Percentiles rank a stretch among this genome's conserved stretches.
phyloP scores from a whole-genome alignment of 2,888 invertebrate genomes.

The Noctua pronuba region DNA sequence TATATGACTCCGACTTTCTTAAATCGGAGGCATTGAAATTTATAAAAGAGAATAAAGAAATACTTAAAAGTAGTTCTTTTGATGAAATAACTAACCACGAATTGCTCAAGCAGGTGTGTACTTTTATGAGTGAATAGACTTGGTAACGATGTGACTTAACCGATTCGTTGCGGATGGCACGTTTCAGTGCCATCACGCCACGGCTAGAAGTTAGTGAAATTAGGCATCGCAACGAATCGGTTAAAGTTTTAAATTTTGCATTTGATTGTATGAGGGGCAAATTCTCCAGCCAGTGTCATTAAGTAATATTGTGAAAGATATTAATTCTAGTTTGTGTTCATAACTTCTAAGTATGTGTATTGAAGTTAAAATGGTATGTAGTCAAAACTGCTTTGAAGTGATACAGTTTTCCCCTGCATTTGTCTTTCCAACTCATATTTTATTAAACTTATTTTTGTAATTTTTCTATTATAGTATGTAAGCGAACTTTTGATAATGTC shows the following conservation, averaged over 20 bases:
- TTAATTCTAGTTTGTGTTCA: conserved; percentile 3
- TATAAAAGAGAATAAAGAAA: conserved; percentile 79
- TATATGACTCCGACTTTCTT: conserved; percentile 80
- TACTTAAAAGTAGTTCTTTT: conserved; percentile 76
- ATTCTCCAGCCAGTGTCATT: conserved; percentile 21
- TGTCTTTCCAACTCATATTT: background rate
- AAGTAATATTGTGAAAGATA: conserved; percentile 8
- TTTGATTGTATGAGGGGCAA: conserved; percentile 6
- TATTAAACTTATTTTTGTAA: conserved; percentile 26
- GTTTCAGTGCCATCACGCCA: no score
- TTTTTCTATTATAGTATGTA: conserved; percentile 43
- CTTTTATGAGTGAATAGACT: conserved; percentile 72
- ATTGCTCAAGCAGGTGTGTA: conserved; percentile 80
- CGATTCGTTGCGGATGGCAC: no score
- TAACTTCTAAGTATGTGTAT: conserved; percentile 3
- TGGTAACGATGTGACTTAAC: conserved; percentile 4
- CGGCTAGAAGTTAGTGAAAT: no score
- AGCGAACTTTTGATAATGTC: conserved; percentile 36
- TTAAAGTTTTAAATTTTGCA: no score
- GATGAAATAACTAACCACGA: conserved; percentile 79
- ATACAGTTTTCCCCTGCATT: conserved; percentile 12
- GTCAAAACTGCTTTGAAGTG: background rate
- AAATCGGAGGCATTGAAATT: conserved; percentile 80
- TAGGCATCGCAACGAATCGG: no score
- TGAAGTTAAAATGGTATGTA: conserved; percentile 2